Evolutionary conservation across 2,797 vertebrate species (phyloP).

Genomic region (Anableps anableps): DNA sequence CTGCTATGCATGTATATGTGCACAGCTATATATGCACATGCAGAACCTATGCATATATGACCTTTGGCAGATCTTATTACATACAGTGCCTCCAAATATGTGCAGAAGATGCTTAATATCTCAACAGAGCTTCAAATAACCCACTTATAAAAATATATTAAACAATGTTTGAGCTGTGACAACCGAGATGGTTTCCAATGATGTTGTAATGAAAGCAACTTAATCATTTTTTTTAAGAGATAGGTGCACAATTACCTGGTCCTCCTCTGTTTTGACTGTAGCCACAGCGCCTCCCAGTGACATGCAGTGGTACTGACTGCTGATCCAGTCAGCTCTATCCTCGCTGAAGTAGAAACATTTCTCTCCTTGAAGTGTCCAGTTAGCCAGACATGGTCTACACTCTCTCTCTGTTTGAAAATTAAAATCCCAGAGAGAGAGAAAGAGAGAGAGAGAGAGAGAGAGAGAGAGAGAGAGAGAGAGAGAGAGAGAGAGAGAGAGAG

Average conservation of each 20-base stretch:
- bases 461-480: neutral
- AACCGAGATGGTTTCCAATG: neutral
- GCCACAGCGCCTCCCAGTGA: conserved; percentile 53
- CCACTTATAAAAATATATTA: neutral
- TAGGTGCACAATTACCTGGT: conserved; percentile 39
- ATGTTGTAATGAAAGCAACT: neutral
- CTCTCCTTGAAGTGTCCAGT: conserved; percentile 28
- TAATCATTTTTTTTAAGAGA: neutral
- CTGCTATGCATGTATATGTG: neutral
- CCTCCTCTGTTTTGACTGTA: conserved; percentile 45
- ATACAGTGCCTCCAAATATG: conserved; percentile 25
- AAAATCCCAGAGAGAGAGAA: neutral
- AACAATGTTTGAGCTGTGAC: neutral
- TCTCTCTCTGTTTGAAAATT: conserved; percentile 9
- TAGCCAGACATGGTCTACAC: conserved; percentile 20
- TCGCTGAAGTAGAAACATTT: conserved; percentile 52
- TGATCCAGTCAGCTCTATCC: conserved; percentile 54
- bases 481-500: neutral
- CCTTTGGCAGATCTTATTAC: neutral
- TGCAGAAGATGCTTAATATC: conserved; percentile 15
- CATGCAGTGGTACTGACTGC: conserved; percentile 62
- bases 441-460: neutral
- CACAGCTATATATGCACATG: neutral
- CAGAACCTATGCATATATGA: neutral
- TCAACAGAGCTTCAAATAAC: neutral